These are phyloP conservation scores for Caenorhabditis zanzibari DNA, from an alignment of 2,888 invertebrate genomes.

Conservation along the genomic window DNA sequence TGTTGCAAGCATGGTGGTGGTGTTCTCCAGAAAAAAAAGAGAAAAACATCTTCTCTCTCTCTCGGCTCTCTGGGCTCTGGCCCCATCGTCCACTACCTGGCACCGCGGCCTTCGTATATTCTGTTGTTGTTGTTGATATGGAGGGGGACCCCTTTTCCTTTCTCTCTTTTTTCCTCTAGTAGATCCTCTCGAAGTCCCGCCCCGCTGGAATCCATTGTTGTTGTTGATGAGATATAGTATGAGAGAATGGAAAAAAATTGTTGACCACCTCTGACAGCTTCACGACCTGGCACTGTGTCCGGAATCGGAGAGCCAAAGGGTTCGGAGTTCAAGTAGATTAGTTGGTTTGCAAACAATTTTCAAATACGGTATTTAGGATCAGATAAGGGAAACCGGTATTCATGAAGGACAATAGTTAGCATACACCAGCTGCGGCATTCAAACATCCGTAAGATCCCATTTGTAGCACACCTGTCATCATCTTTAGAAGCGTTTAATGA, in stretches of 20 bases:
- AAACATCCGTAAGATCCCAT: constrained; percentile 37
- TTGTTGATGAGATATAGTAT: constrained; percentile 45
- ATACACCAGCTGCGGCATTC: constrained; percentile 42
- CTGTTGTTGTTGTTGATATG: constrained; percentile 62
- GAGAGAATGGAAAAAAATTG: constrained; percentile 34
- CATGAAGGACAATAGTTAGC: constrained; percentile 16
- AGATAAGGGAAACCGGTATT: constrained; percentile 28
- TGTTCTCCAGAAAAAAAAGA: constrained; percentile 43
- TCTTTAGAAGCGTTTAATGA: constrained; percentile 22
- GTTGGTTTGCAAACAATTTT: background rate
- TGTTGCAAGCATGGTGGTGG: constrained; percentile 50
- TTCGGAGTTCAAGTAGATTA: constrained; percentile 44
- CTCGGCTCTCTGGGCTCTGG: constrained; percentile 20
- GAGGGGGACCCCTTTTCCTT: constrained; percentile 20
- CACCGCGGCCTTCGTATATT: constrained; percentile 54
- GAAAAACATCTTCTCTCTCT: constrained; percentile 36
- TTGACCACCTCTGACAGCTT: constrained; percentile 37
- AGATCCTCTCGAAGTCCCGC: constrained; percentile 39
- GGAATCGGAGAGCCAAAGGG: constrained; percentile 18
- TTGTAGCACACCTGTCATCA: constrained; percentile 55
- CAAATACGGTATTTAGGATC: background rate
- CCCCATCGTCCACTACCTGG: constrained; percentile 55
- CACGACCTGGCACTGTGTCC: constrained; percentile 54
- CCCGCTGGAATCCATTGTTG: constrained; percentile 59
- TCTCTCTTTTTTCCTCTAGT: background rate